Evolutionary conservation across 2,888 invertebrate species (phyloP), one percentile per base, ranked within the genome.

Genomic region (Aromia moschata): DNA sequence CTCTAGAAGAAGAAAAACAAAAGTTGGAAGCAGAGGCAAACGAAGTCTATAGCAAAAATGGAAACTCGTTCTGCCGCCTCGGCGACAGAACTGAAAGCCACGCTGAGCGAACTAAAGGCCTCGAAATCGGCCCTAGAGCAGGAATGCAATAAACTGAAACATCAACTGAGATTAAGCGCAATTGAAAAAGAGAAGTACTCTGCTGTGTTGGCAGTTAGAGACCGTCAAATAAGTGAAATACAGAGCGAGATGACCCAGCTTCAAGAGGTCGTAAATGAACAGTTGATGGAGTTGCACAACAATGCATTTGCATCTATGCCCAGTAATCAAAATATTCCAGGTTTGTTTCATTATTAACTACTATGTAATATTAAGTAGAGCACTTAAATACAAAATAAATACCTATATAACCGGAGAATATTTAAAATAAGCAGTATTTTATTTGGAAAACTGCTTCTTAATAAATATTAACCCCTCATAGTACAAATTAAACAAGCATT

Each of bases 161-260:
- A 80, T 56, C 74, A 80, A 54, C 53, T 80, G 57, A 73, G 77
- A 14, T 44, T 80, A 31, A 65, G 71, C 25, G 74, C 71, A 15
- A 74, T 81, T 68, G 80, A 81, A 62, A 77, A 74, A 56, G 80
- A 80, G 51, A 81, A 81, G 65, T 78, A 74, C 62, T 66, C 74
- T n/a, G 76, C 79, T 3, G 73, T 80, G 25, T 68, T 81, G 45
- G 68, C 73, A 12, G 74, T 79, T 14, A 71, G 80, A 49, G 79
- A 81, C 67, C 65, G 71, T n/a, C 80, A 81, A 66, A 77, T 81
- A 18, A 74, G 70, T 38, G 80, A 80, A 60, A 79, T 81, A 53
- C 67, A 76, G 36, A 64, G 67, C 17, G 81, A 81, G 67, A 80
- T 81, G 78, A 69, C 70, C 12, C 74, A 76, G 56, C 67, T 81